A percentile compares a stretch with the other conserved stretches of the same genome.
Evolutionary conservation across 2,888 invertebrate genomes (phyloP).

Genomic region (Nomada ferruginata): DNA sequence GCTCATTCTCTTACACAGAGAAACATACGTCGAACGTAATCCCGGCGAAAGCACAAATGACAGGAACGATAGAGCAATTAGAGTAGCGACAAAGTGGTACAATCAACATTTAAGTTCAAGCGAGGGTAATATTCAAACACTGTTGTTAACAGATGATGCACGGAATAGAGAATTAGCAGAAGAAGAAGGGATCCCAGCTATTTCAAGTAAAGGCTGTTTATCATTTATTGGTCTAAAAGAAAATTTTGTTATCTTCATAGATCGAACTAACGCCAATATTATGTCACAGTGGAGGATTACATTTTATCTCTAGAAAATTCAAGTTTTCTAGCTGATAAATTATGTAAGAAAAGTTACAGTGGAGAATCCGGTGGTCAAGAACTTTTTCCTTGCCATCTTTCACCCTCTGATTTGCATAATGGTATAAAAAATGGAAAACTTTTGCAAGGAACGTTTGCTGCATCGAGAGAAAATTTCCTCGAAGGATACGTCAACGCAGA

Average conservation of each 20-base stretch:
- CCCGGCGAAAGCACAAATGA: slow-evolving; percentile 95
- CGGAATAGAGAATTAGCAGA: slow-evolving; percentile 90
- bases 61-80: slow-evolving; percentile 95
- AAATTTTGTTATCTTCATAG: background rate
- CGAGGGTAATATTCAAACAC: slow-evolving; percentile 85
- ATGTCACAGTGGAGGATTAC: slow-evolving; percentile 89
- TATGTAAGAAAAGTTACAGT: slow-evolving; percentile 89
- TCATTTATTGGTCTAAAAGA: too few relatives aligned
- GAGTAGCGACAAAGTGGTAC: slow-evolving; percentile 93
- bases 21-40: slow-evolving; percentile 93
- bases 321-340: slow-evolving; percentile 91
- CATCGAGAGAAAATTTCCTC: slow-evolving; percentile 96
- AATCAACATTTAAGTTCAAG: slow-evolving; percentile 87
- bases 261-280: background rate
- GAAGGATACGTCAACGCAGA: slow-evolving; percentile 95
- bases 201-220: slow-evolving; percentile 86
- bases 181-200: slow-evolving; percentile 89
- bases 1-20: slow-evolving; percentile 85
- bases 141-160: slow-evolving; percentile 94
- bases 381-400: slow-evolving; percentile 93
- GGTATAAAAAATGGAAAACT: slow-evolving; percentile 92
- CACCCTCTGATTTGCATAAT: slow-evolving; percentile 90
- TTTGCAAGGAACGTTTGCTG: slow-evolving; percentile 92
- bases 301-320: slow-evolving; percentile 89
- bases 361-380: slow-evolving; percentile 86